These are phyloP conservation scores for Brienomyrus longianalis DNA, from an alignment of 2,113 vertebrate species.

Conservation along the genomic window DNA sequence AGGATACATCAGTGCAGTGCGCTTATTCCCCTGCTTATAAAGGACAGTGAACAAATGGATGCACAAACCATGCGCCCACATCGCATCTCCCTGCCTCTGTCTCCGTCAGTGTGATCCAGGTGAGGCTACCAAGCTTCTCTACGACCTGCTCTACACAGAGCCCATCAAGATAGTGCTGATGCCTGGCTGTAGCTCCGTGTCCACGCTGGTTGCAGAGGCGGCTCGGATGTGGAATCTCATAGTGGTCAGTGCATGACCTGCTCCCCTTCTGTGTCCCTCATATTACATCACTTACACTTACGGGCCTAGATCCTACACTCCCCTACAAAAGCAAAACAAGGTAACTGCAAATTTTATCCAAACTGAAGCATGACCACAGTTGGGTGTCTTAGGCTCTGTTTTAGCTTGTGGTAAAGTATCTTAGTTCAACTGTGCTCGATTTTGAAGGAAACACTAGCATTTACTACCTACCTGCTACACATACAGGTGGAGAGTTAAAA, in stretches of 20 bases:
- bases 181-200: conserved; percentile 89
- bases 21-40: neutral
- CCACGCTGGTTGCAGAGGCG: conserved; percentile 84
- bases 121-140: conserved; percentile 85
- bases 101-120: conserved; percentile 79
- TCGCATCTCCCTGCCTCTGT: neutral
- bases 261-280: neutral
- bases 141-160: conserved; percentile 88
- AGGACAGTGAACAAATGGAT: neutral
- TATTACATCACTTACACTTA: conserved; percentile 25
- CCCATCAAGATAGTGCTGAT: conserved; percentile 94
- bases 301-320: conserved; percentile 33
- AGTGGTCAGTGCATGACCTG: conserved; percentile 62
- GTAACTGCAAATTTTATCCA: neutral
- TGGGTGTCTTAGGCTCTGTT: conserved; percentile 30
- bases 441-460: neutral
- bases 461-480: neutral
- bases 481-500: neutral
- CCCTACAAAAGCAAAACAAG: neutral
- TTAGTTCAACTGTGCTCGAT: neutral
- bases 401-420: neutral
- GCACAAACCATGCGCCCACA: neutral
- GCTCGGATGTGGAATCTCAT: conserved; percentile 97
- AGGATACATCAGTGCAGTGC: neutral
- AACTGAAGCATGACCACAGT: neutral